Percentiles rank a stretch among this genome's conserved stretches.
Conservation (phyloP, 2,113 vertebrate genomes). For the Uria lomvia region DNA sequence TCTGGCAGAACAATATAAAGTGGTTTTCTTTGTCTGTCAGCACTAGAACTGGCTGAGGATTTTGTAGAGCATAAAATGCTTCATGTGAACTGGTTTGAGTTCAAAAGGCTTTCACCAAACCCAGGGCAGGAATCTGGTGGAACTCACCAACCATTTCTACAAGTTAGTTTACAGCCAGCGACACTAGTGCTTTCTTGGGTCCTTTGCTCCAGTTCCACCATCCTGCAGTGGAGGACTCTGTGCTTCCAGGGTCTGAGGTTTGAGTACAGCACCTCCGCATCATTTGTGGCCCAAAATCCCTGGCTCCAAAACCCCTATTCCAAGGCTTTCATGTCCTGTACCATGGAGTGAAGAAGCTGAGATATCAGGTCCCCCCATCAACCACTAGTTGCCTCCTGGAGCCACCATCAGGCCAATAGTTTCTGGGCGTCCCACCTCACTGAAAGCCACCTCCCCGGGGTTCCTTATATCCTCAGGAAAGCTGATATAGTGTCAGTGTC, state of each 20-base stretch:
- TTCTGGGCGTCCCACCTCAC: background rate
- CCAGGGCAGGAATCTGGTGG: background rate
- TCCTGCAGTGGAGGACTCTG: background rate
- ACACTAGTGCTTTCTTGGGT: background rate
- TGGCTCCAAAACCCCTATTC: background rate
- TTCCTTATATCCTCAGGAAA: background rate
- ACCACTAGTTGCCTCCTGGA: background rate
- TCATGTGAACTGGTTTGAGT: background rate
- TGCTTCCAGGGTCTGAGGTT: background rate
- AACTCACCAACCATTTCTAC: background rate
- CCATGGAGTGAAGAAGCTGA: background rate
- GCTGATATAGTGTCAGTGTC: background rate
- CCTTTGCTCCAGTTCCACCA: background rate
- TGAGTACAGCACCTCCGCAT: background rate
- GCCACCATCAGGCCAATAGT: background rate
- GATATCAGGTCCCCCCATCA: background rate
- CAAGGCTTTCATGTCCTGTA: background rate
- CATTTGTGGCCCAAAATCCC: background rate
- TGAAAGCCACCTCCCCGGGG: rapidly evolving
- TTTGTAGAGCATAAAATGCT: background rate
- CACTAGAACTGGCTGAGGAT: background rate
- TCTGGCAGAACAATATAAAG: background rate
- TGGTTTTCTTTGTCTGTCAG: background rate
- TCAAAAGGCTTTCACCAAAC: background rate
- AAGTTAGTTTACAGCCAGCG: background rate